These are phyloP conservation scores for Pterocles burchelli DNA, from an alignment of 2,113 vertebrate genomes.

Conservation along the genomic window DNA sequence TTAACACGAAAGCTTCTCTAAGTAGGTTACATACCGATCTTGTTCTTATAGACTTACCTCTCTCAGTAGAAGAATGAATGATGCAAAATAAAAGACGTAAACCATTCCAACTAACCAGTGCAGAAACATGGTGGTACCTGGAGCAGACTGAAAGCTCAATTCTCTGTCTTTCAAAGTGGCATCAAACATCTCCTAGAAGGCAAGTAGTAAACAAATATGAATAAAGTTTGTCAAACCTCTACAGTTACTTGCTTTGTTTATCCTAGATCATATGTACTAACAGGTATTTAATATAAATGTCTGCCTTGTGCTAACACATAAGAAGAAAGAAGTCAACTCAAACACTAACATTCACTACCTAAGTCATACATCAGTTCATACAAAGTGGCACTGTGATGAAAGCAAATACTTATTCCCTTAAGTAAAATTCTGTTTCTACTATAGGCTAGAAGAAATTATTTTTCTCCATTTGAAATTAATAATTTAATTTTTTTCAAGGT, in stretches of 20 bases:
- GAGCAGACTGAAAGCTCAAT: constrained; percentile 92
- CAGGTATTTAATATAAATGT: not conserved
- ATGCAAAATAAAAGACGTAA: constrained; percentile 97
- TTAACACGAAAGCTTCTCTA: not conserved
- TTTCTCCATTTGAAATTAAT: not conserved
- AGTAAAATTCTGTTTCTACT: not conserved
- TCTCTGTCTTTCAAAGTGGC: constrained; percentile 93
- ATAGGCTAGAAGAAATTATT: not conserved
- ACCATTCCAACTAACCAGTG: constrained; percentile 99
- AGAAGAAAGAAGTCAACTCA: not conserved
- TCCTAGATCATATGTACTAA: not conserved
- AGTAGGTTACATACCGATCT: not conserved
- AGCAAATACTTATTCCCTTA: not conserved
- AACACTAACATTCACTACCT: not conserved
- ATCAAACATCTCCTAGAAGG: constrained; percentile 93
- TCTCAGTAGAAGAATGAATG: constrained; percentile 94
- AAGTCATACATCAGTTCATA: not conserved
- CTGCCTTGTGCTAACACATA: not conserved
- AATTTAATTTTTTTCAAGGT: not conserved
- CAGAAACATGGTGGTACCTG: constrained; percentile 96
- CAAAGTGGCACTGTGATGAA: not conserved
- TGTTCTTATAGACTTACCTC: constrained; percentile 78
- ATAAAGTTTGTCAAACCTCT: not conserved
- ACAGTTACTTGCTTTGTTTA: not conserved
- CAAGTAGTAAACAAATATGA: not conserved